Evolutionary conservation across 92 coral and sea anemone species (phyloP).

Genomic region (Siderastrea siderea): DNA sequence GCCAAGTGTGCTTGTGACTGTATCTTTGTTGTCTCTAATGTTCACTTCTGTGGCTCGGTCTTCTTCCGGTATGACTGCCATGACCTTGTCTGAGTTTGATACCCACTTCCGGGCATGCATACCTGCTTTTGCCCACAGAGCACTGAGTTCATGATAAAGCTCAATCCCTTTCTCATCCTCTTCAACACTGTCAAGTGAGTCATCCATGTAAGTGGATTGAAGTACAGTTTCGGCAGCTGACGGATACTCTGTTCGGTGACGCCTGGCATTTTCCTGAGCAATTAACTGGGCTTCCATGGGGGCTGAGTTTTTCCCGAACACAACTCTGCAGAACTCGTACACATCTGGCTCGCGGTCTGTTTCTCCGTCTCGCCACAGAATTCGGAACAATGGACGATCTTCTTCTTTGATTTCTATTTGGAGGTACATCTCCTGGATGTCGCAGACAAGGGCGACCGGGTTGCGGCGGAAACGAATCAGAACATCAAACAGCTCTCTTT

Average conservation of each 20-base stretch:
- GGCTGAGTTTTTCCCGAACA: slow-evolving; percentile 68
- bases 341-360: slow-evolving; percentile 47
- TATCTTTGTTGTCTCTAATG: too few species aligned
- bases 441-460: slow-evolving; percentile 58
- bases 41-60: too few species aligned
- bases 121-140: slow-evolving; percentile 45
- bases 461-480: slow-evolving; percentile 60
- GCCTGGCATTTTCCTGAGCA: slow-evolving; percentile 72
- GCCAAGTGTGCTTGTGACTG: too few species aligned
- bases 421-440: slow-evolving; percentile 71
- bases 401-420: slow-evolving; percentile 43
- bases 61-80: too few species aligned
- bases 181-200: slow-evolving; percentile 59
- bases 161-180: slow-evolving; percentile 53
- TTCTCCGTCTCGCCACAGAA: slow-evolving; percentile 52
- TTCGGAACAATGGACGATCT: slow-evolving; percentile 58
- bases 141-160: slow-evolving; percentile 61
- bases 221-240: slow-evolving; percentile 64
- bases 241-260: slow-evolving; percentile 41
- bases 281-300: slow-evolving; percentile 69
- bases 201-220: slow-evolving; percentile 74
- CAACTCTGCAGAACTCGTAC: slow-evolving; percentile 45
- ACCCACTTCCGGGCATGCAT: too few species aligned
- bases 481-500: slow-evolving; percentile 68
- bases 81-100: too few species aligned